Conservation (phyloP, 2,797 vertebrate species). For the Eulemur mongoz region DNA sequence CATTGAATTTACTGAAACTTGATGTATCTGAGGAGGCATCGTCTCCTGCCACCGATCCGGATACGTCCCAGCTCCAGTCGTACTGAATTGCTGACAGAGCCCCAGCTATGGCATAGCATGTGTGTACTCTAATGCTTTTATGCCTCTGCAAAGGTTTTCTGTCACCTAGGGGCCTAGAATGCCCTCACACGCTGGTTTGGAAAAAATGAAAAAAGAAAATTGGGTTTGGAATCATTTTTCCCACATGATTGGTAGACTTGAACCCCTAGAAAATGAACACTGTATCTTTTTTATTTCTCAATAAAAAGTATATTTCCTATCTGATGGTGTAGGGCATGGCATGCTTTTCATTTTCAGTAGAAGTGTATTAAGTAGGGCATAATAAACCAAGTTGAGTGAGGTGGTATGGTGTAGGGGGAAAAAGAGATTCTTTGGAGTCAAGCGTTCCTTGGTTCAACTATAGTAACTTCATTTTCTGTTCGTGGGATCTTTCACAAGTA, state of each 20-base stretch:
- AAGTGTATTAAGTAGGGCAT: slow-evolving; percentile 14
- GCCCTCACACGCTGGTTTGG: not conserved
- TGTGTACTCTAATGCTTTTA: no score
- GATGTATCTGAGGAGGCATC: not conserved
- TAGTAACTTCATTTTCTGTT: not conserved
- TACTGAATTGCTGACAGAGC: not conserved
- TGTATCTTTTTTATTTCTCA: slow-evolving; percentile 1
- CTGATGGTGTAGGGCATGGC: not conserved
- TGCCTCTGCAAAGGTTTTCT: not conserved
- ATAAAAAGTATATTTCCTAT: not conserved
- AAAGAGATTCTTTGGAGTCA: not conserved
- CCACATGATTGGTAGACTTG: not conserved
- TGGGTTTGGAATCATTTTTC: not conserved
- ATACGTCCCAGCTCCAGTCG: not conserved
- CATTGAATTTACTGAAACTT: not conserved
- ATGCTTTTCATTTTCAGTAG: not conserved
- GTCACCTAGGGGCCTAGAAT: not conserved
- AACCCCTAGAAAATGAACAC: slow-evolving; percentile 27
- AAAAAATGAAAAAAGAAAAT: not conserved
- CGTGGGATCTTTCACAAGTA: not conserved
- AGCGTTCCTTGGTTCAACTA: not conserved
- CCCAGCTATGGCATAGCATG: rapidly evolving
- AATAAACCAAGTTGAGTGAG: slow-evolving; percentile 13
- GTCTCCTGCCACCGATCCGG: not conserved
- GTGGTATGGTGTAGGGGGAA: not conserved